Evolutionary conservation across 1,140 invertebrate genomes (phyloP).

Genomic region (Drosophila murphyi): DNA sequence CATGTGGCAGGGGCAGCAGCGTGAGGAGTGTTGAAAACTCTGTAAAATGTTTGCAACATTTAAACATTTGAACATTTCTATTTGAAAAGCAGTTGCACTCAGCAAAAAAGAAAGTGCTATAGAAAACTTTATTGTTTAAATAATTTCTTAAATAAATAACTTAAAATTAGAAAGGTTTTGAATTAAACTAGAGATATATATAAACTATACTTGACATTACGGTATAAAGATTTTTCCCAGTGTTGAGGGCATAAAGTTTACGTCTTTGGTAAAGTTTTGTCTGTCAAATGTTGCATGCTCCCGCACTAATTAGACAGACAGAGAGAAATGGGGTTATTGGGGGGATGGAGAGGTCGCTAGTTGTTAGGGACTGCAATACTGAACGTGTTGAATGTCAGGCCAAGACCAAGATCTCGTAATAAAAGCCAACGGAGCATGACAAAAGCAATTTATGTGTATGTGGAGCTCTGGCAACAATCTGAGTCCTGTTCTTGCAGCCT

Average conservation of each 20-base stretch:
- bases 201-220: not conserved
- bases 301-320: conserved; percentile 41
- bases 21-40: conserved; percentile 42
- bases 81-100: conserved; percentile 32
- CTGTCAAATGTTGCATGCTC: conserved; percentile 52
- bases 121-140: too few relatives aligned
- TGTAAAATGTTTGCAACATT: conserved; percentile 56
- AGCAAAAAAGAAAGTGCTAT: not conserved
- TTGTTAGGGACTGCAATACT: not conserved
- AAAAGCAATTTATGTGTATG: conserved; percentile 78
- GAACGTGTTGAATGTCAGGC: conserved; percentile 60
- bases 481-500: conserved; percentile 6
- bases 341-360: too few relatives aligned
- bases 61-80: conserved; percentile 63
- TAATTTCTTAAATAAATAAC: too few relatives aligned
- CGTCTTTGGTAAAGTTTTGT: conserved; percentile 23
- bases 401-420: conserved; percentile 71
- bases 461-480: conserved; percentile 20
- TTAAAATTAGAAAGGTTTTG: too few relatives aligned
- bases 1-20: not conserved
- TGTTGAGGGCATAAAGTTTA: conserved; percentile 31
- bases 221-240: not conserved
- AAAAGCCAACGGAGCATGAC: conserved; percentile 80
- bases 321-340: not conserved
- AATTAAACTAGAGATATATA: too few relatives aligned